Percentiles rank a stretch among this genome's conserved stretches.
phyloP scores from a whole-genome alignment of 2,888 invertebrate species.

The Lysandra coridon region DNA sequence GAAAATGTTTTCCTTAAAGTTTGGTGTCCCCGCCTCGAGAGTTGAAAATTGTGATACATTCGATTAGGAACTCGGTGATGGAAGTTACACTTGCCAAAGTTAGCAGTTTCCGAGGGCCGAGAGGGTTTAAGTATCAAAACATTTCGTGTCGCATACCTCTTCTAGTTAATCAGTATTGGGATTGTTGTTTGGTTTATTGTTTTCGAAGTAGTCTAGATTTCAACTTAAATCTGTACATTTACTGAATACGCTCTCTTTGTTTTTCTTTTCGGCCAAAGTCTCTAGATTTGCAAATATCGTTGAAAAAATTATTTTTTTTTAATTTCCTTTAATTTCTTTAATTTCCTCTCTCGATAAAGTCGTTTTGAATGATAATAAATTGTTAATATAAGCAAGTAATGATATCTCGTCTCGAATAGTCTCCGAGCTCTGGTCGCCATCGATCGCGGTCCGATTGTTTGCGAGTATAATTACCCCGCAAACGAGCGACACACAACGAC shows the following conservation, averaged over 20 bases:
- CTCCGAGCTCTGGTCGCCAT: not conserved
- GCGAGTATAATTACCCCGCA: not conserved
- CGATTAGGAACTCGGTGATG: not conserved
- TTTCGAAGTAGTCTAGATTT: not conserved
- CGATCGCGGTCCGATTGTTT: not conserved
- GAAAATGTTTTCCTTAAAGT: not conserved
- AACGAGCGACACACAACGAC: not conserved
- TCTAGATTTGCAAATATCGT: too few relatives aligned
- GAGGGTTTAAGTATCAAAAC: not conserved
- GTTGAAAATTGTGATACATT: not conserved
- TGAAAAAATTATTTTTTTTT: too few relatives aligned
- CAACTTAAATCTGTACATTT: not conserved
- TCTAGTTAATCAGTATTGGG: not conserved
- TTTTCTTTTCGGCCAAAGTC: too few relatives aligned
- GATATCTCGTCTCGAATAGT: not conserved
- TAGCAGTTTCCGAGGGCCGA: not conserved
- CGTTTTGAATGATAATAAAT: not conserved
- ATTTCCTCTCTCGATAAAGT: too few relatives aligned
- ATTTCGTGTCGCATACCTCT: not conserved
- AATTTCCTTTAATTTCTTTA: too few relatives aligned
- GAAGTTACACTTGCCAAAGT: not conserved
- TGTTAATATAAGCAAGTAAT: not conserved
- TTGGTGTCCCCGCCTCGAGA: not conserved
- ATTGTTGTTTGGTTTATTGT: not conserved
- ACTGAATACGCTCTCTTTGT: not conserved